Percentiles rank a stretch among this genome's conserved stretches.
Evolutionary conservation across 1,140 invertebrate species (phyloP).

Genomic region (Lepidotrigona ventralis): DNA sequence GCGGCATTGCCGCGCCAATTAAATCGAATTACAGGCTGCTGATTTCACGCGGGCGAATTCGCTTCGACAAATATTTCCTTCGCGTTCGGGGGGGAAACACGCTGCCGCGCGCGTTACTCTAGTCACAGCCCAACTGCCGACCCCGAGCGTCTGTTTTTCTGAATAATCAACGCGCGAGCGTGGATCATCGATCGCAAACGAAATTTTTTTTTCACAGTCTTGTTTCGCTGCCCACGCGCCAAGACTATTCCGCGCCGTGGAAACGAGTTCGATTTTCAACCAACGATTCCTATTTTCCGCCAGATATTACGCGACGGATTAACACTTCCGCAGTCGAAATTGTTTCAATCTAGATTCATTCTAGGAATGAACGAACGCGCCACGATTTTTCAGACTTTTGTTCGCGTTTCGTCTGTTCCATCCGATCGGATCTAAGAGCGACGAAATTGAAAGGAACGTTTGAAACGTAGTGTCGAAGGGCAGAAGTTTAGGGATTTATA

Average conservation of each 20-base stretch:
- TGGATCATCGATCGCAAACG: slow-evolving; percentile 3
- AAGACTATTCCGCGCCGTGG: background rate
- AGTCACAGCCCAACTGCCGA: no score
- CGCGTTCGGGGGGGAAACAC: background rate
- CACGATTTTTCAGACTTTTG: background rate
- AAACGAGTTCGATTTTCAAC: background rate
- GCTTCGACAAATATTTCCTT: slow-evolving; percentile 24
- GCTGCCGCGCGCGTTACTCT: background rate
- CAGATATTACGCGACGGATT: background rate
- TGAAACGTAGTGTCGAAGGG: no score
- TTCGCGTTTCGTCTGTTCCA: no score
- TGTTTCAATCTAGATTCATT: background rate
- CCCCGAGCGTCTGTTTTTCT: background rate
- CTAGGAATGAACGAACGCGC: background rate
- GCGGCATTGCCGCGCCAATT: slow-evolving; percentile 4
- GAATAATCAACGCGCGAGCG: slow-evolving; percentile 5
- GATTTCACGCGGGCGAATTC: slow-evolving; percentile 34
- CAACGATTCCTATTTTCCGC: background rate
- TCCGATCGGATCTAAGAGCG: background rate
- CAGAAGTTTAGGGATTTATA: background rate
- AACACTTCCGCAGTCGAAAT: background rate
- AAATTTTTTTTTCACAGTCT: background rate
- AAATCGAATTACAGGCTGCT: slow-evolving; percentile 35
- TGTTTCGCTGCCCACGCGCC: background rate
- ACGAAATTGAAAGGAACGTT: no score